Evolutionary conservation across 2,113 vertebrate species (phyloP).

Genomic region (Microtus pennsylvanicus): DNA sequence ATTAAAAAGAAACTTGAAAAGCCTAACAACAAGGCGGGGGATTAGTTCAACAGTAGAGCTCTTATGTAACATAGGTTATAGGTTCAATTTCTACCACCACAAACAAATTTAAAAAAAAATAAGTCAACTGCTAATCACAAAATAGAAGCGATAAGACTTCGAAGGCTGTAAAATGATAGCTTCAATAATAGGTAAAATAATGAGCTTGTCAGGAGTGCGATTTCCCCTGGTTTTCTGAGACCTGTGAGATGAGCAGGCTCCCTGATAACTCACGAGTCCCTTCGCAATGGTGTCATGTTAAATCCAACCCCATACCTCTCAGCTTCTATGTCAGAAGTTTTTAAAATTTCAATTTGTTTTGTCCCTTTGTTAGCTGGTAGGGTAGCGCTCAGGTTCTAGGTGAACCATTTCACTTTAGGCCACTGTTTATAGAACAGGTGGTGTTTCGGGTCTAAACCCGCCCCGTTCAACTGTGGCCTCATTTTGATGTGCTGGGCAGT

Average conservation of each 20-base stretch:
- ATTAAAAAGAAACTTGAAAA: background rate
- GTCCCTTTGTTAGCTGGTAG: background rate
- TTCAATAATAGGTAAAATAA: background rate
- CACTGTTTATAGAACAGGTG: background rate
- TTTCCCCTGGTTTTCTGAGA: fast-evolving
- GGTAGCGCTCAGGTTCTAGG: fast-evolving
- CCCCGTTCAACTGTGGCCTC: background rate
- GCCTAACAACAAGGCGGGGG: background rate
- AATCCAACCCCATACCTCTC: background rate
- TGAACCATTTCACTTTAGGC: background rate
- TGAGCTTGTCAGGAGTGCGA: fast-evolving
- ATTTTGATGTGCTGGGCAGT: background rate
- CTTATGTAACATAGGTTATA: background rate
- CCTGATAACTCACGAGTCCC: background rate
- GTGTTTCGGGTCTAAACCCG: background rate
- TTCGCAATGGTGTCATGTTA: background rate
- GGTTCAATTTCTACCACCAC: background rate
- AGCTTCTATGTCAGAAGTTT: background rate
- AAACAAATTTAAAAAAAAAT: background rate
- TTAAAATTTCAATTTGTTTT: background rate
- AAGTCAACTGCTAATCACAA: background rate
- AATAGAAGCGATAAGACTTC: background rate
- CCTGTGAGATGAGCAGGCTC: background rate
- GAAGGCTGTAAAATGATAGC: background rate
- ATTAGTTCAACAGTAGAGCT: background rate